Evolutionary conservation across 2,888 invertebrate species (phyloP).

Genomic region (Heliothis peltigera): DNA sequence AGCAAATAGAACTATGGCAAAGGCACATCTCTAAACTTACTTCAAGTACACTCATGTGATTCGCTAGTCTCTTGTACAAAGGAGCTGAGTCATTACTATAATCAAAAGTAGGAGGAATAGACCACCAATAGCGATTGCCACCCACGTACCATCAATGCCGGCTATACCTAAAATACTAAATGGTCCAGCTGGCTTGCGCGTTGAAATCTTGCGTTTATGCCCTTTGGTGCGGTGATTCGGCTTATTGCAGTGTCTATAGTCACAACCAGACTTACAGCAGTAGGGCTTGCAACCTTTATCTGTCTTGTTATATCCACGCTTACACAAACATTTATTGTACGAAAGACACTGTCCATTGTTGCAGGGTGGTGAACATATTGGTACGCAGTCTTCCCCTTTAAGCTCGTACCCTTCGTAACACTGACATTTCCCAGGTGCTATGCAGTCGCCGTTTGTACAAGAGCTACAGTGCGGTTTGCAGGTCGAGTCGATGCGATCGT

Average conservation of each 20-base stretch:
- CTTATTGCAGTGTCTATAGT: conserved; percentile 71
- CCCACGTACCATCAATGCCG: too few species aligned
- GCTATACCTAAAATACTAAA: too few species aligned
- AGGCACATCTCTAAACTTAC: too few species aligned
- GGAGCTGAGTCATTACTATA: too few species aligned
- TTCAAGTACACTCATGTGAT: too few species aligned
- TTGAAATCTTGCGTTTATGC: too few species aligned
- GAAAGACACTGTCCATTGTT: conserved; percentile 63
- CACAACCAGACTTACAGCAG: conserved; percentile 42
- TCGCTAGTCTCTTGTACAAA: too few species aligned
- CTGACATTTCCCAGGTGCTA: conserved; percentile 48
- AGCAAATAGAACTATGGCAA: too few species aligned
- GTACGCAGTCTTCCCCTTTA: conserved; percentile 53
- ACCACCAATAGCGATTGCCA: too few species aligned
- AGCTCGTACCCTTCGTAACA: conserved; percentile 46
- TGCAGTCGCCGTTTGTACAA: conserved; percentile 56
- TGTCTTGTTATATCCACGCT: conserved; percentile 57
- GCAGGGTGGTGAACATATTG: conserved; percentile 66
- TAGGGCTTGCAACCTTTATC: conserved; percentile 45
- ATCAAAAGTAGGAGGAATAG: too few species aligned
- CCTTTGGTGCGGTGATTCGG: conserved; percentile 69
- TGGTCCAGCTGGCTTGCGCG: too few species aligned
- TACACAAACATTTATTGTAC: conserved; percentile 39
- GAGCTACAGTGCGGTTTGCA: conserved; percentile 38
- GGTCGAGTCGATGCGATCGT: conserved; percentile 2